A percentile compares a stretch with the other conserved stretches of the same genome.
Conservation (phyloP, 1,140 invertebrate species). For the Macrotrachela quadricornifera region DNA sequence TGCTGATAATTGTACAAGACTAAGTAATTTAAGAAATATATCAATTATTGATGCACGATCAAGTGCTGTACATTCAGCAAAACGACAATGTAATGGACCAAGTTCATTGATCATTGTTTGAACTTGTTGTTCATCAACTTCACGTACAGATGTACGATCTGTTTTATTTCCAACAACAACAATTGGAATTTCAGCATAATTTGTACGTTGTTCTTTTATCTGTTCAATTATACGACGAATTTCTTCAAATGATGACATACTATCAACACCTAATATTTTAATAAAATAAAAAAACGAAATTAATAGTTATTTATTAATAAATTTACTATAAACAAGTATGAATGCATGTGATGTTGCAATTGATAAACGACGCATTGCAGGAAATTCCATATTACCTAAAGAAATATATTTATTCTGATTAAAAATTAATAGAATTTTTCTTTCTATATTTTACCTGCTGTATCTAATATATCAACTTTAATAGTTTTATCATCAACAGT, state of each 20-base stretch:
- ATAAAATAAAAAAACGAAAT: no score
- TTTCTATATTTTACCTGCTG: conserved; percentile 37
- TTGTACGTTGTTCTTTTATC: conserved; percentile 51
- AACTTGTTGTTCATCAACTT: conserved; percentile 13
- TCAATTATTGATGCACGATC: no score
- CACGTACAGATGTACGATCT: conserved; percentile 67
- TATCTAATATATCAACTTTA: conserved; percentile 60
- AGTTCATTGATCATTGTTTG: neutral
- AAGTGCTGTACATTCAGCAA: no score
- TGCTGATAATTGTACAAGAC: no score
- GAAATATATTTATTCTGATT: no score
- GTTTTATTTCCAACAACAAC: conserved; percentile 39
- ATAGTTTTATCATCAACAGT: conserved; percentile 34
- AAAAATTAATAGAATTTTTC: conserved; percentile 21
- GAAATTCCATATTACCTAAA: conserved; percentile 46
- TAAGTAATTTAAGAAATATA: no score
- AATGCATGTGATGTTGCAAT: conserved; percentile 65
- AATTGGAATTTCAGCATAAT: conserved; percentile 47
- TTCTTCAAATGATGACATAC: conserved; percentile 46
- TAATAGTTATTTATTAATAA: no score
- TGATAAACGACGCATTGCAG: conserved; percentile 93
- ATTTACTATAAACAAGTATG: conserved; percentile 35
- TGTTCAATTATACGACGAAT: conserved; percentile 60
- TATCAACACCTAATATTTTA: conserved; percentile 25
- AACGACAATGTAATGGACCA: no score